Base-by-base conservation (phyloP, 1,140 invertebrate genomes). In the Leptopilina clavipes region DNA sequence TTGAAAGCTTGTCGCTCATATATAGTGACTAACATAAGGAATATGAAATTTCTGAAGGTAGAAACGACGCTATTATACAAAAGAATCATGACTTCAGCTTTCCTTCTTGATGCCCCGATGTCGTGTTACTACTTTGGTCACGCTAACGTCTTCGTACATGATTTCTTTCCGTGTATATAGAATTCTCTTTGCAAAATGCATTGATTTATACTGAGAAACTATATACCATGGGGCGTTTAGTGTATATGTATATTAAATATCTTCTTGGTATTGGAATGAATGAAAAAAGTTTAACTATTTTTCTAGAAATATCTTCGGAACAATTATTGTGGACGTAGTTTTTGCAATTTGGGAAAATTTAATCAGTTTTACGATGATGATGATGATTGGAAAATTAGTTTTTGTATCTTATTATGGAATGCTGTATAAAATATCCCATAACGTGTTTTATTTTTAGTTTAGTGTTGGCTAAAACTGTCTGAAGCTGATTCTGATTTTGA, bases 71-170 rank as follows among this genome's bases (percentile, higher is more conserved):
- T 81, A 84, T 84, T 84, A 85, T 65, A 31, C 72, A 48, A 79
- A 81, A 83, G 82, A 84, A 84, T 80, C 81, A 84, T 79, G 75
- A 80, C 76, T 78, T 65, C 76, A 74, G 72, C 44, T 73, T 82
- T 54, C 65, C 71, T 81, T 81, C 77, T 78, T 85, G 80, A 85
- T 84, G 83, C 83, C 78, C 79, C 78, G 84, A 85, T 85, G 81
- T 85, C 84, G 79, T 85, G 84, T 84, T 78, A 81, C 71, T 43
- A 70, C 54, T 76, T 77, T 71, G 65, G 84, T 85, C 84, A 85
- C 84, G 84, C 84, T 79, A 40, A 85, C 70, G 73, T 76, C 75
- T 77, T 54, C 52, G 37, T 70, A 77, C 73, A 72, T 70, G 22
- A 65, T 65, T 65, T 65, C 59, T 65, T 65, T 65, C 59, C 59